A percentile compares a stretch with the other conserved stretches of the same genome.
These are phyloP conservation scores for Brachirus orientalis DNA, from an alignment of 2,113 vertebrate genomes.

Conservation along the genomic window DNA sequence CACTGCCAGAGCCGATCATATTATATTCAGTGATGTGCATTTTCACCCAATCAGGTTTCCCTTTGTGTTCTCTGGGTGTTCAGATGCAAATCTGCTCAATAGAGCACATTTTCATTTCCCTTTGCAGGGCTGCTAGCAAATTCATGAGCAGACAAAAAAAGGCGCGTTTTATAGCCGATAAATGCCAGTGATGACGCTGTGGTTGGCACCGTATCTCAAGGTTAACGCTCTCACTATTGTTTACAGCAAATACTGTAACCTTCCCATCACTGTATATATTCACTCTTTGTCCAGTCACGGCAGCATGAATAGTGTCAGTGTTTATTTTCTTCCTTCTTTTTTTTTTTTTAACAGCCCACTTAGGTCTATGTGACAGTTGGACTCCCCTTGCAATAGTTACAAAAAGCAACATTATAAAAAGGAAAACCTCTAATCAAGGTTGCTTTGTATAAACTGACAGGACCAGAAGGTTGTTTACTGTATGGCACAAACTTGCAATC, in stretches of 20 bases:
- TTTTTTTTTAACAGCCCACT: neutral
- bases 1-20: constrained; percentile 66
- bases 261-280: neutral
- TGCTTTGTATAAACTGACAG: constrained; percentile 16
- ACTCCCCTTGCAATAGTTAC: constrained; percentile 16
- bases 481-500: constrained; percentile 52
- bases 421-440: constrained; percentile 10
- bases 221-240: constrained; percentile 30
- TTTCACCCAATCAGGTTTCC: constrained; percentile 78
- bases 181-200: constrained; percentile 48
- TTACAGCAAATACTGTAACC: constrained; percentile 4
- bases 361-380: neutral
- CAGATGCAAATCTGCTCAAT: constrained; percentile 80
- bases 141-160: constrained; percentile 55
- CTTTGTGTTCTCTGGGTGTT: constrained; percentile 75
- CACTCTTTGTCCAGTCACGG: constrained; percentile 13
- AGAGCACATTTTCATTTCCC: constrained; percentile 78
- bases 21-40: constrained; percentile 74
- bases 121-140: constrained; percentile 54
- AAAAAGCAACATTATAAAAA: too few species aligned
- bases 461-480: constrained; percentile 17
- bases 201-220: constrained; percentile 1
- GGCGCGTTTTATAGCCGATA: constrained; percentile 55
- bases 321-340: neutral
- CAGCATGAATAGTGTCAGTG: neutral